Base-by-base conservation (phyloP, 2,797 vertebrate genomes). In the Pseudochirops corinnae region DNA sequence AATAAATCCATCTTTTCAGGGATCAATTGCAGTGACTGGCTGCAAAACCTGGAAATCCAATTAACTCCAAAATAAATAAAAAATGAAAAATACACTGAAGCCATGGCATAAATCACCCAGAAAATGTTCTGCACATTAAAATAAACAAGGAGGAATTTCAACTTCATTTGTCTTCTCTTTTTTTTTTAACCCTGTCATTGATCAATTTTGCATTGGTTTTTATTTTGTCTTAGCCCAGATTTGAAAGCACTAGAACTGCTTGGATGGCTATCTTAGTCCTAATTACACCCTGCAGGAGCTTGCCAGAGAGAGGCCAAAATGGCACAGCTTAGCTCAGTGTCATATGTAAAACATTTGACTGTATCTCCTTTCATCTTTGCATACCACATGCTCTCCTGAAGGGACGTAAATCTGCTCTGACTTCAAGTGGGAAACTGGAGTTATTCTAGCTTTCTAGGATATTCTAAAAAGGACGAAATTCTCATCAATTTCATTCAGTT, bases 1-100 rank as follows among this genome's bases (percentile, higher is more conserved):
- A 31, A 98, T 98, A 99, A 98, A 99, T 99, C 98, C 98, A 98
- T 98, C 98, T 98, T 98, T 98, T 99, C 92, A 94, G 98, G 98
- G 98, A 99, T 99, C 98, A 98, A 98, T 99, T 98, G 98, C 98
- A 96, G 96, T 98, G 98, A 98, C 98, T 98, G 98, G 95, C 98
- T 98, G 97, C 14, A 94, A 98, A 98, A 97, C 97, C 98, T 99
- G 96, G 97, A 98, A 99, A 99, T 99, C 97, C 98, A 99, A 99
- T 99, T 99, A 99, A 98, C 98, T 98, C 94, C 97, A 97, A 98
- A 98, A 99, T 98, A 98, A 98, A 96, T 98, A 93, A 98, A 95
- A 96, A 98, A 96, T 97, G 98, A 98, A 98, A 98, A 98, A 97
- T 95, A 94, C 87, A 94, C 96, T 92, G 96, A 96, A 97, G 87